A percentile compares a stretch with the other conserved stretches of the same genome.
phyloP scores from a whole-genome alignment of 2,113 vertebrate species.

The Phasianus colchicus region DNA sequence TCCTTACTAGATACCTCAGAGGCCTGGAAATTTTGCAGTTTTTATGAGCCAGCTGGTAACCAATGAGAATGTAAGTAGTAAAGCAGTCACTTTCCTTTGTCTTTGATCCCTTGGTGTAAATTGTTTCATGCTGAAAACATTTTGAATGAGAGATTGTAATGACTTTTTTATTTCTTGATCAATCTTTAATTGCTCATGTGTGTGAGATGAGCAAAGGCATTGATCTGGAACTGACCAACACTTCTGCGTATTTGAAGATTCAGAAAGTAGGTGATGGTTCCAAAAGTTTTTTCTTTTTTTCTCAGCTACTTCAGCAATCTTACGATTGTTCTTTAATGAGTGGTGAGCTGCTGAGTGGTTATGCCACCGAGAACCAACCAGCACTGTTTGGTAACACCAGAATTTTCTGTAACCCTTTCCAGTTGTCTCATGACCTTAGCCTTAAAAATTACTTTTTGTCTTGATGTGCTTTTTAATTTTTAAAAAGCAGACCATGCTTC shows the following conservation, averaged over 20 bases:
- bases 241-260: not conserved
- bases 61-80: not conserved
- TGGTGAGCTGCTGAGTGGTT: not conserved
- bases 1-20: not conserved
- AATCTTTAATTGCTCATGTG: too few relatives aligned
- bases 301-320: not conserved
- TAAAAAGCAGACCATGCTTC: not conserved
- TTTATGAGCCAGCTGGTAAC: not conserved
- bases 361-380: not conserved
- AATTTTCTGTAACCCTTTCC: not conserved
- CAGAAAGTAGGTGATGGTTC: not conserved
- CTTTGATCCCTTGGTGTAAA: not conserved
- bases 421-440: not conserved
- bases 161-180: too few relatives aligned
- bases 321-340: rapidly evolving
- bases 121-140: not conserved
- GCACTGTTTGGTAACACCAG: not conserved
- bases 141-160: not conserved
- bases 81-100: not conserved
- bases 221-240: not conserved
- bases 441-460: not conserved
- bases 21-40: not conserved
- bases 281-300: not conserved
- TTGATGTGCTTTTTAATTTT: not conserved
- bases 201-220: not conserved